Evolutionary conservation across 1,140 invertebrate genomes (phyloP), one percentile per base, ranked within the genome.

Genomic region (Drosophila neocordata): DNA sequence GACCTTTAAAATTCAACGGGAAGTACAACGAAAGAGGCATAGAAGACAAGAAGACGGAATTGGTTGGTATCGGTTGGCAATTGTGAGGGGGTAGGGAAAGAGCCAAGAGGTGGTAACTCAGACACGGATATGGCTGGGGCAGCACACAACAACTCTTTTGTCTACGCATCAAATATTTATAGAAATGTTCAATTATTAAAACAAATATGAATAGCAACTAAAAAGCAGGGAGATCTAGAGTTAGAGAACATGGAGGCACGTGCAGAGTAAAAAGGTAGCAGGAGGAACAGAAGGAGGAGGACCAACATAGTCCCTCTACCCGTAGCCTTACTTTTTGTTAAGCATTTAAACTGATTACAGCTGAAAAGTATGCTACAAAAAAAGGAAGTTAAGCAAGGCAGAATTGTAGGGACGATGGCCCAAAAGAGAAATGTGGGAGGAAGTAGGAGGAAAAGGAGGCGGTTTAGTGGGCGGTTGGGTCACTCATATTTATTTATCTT

Each of bases 151-250:
- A 88, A 87, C 83, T 87, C 83, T 87, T 87, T 88, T 82, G 78
- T 88, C 79, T 88, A 83, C 73, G 44, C 72, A 88, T 87, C 83
- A 87, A 87, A 87, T 56, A 87, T 87, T 78, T 73, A 87, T 87
- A 69, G 83, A 88, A 79, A 63, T 64, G 64, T 65, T 87, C 66
- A 82, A 88, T 87, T 88, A 87, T 87, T 87, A 73, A 87, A 83
- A 77, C 75, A 87, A 87, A 87, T 87, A 87, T 87, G 83, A 87
- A 87, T 87, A 88, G 83, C 83, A 87, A 87, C 83, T 85, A 85
- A 85, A 85, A 81, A 76, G 74, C 52, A 67, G 55, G 56, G 64
- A 56, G 58, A 56, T 31, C n/a, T 34, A 37, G 48, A 37, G 48
- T 69, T 48, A 48, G 15, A 48, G 41, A 48, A 11, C 1, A 20